A percentile compares a stretch with the other conserved stretches of the same genome.
phyloP scores from a whole-genome alignment of 2,113 vertebrate species.

The Pampusana beccarii region DNA sequence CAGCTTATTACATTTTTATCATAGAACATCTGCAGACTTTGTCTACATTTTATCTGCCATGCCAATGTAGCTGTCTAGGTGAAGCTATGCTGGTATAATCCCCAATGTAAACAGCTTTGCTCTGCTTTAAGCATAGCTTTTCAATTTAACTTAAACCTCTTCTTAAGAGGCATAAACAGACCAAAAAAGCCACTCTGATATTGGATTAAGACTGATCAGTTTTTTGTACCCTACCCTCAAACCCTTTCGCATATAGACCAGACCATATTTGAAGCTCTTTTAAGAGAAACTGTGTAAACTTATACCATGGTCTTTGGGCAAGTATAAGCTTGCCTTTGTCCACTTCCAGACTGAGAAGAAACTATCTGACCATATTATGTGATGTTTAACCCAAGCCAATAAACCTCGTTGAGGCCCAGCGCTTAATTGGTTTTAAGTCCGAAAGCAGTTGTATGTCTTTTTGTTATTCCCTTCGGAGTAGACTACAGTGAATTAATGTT shows the following conservation, averaged over 20 bases:
- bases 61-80: slow-evolving; percentile 18
- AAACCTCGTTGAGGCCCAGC: neutral
- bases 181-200: slow-evolving; percentile 2
- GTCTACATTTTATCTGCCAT: neutral
- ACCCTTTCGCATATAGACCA: neutral
- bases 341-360: neutral
- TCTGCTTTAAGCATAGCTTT: neutral
- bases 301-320: neutral
- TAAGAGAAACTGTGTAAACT: neutral
- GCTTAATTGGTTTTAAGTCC: neutral
- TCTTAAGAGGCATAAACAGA: slow-evolving; percentile 10
- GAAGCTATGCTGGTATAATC: neutral
- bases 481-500: neutral
- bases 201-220: slow-evolving; percentile 4
- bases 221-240: neutral
- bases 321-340: neutral
- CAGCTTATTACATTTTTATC: slow-evolving; percentile 1
- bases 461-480: neutral
- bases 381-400: neutral
- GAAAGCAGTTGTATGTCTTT: neutral
- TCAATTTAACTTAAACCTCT: slow-evolving; percentile 37
- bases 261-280: neutral
- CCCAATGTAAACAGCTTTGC: slow-evolving; percentile 6
- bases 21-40: neutral
- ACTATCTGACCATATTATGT: neutral